Percentiles rank a stretch among this genome's conserved stretches.
These are phyloP conservation scores for Uropetala carovei DNA, from an alignment of 2,888 invertebrate genomes.

Conservation along the genomic window DNA sequence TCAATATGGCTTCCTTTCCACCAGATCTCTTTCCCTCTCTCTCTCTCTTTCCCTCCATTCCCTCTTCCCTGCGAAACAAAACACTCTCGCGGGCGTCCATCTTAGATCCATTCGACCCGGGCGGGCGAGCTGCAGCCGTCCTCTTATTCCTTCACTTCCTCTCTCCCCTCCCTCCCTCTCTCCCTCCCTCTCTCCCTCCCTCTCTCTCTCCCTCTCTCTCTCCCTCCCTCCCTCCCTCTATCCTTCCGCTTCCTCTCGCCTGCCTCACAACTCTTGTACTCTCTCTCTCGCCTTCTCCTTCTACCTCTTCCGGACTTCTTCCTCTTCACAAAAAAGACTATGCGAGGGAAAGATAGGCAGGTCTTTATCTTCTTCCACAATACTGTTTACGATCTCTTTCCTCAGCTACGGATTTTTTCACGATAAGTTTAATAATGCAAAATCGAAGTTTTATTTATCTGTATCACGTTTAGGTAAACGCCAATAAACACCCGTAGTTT, in stretches of 20 bases:
- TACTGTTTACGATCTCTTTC: too few relatives aligned
- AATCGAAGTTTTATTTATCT: too few relatives aligned
- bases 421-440: too few relatives aligned
- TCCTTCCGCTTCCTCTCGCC: neutral
- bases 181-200: neutral
- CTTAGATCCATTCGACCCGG: slow-evolving; percentile 62
- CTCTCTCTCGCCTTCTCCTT: neutral
- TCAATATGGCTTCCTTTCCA: slow-evolving; percentile 64
- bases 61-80: slow-evolving; percentile 41
- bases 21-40: slow-evolving; percentile 48
- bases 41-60: neutral
- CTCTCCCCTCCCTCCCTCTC: too few relatives aligned
- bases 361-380: too few relatives aligned
- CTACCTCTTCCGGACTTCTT: too few relatives aligned
- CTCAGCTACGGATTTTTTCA: too few relatives aligned
- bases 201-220: neutral
- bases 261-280: neutral
- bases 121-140: slow-evolving; percentile 9
- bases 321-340: too few relatives aligned
- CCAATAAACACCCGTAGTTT: too few relatives aligned
- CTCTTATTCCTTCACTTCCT: neutral
- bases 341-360: too few relatives aligned
- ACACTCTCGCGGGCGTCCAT: slow-evolving; percentile 60
- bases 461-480: too few relatives aligned
- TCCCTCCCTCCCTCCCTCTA: neutral